Percentiles rank a stretch among this genome's conserved stretches.
Evolutionary conservation across 1,140 invertebrate species (phyloP).

Genomic region (Dendroctonus valens): DNA sequence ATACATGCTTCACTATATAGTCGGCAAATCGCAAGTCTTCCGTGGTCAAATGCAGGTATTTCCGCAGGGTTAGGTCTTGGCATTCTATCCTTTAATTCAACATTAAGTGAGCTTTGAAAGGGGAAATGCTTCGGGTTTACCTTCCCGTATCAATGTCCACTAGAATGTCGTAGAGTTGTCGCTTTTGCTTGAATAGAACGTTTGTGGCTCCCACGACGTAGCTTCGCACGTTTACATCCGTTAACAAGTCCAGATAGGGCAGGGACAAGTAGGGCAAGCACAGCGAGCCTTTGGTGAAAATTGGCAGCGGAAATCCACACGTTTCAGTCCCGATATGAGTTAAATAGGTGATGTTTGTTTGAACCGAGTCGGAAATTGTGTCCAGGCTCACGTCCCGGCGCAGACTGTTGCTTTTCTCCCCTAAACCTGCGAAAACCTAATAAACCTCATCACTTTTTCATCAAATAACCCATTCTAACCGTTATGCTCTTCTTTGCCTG

Average conservation of each 20-base stretch:
- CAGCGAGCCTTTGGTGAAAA: conserved; percentile 91
- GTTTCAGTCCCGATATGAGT: conserved; percentile 67
- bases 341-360: conserved; percentile 55
- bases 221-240: conserved; percentile 83
- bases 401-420: conserved; percentile 54
- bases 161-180: conserved; percentile 88
- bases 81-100: conserved; percentile 72
- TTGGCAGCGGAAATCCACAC: conserved; percentile 83
- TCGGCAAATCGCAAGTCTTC: conserved; percentile 96
- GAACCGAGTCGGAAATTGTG: conserved; percentile 57
- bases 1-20: conserved; percentile 84
- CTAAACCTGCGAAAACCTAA: conserved; percentile 39
- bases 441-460: neutral
- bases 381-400: conserved; percentile 63
- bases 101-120: neutral
- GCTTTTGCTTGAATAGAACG: conserved; percentile 94
- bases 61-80: conserved; percentile 77
- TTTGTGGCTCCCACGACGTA: conserved; percentile 97
- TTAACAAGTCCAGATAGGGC: conserved; percentile 90
- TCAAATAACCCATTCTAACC: conserved; percentile 3
- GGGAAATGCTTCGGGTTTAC: conserved; percentile 2
- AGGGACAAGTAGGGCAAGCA: conserved; percentile 96
- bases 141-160: conserved; percentile 82
- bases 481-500: conserved; percentile 20
- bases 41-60: conserved; percentile 83